phyloP scores from a whole-genome alignment of 2,113 vertebrate genomes.

The Mesitornis unicolor region DNA sequence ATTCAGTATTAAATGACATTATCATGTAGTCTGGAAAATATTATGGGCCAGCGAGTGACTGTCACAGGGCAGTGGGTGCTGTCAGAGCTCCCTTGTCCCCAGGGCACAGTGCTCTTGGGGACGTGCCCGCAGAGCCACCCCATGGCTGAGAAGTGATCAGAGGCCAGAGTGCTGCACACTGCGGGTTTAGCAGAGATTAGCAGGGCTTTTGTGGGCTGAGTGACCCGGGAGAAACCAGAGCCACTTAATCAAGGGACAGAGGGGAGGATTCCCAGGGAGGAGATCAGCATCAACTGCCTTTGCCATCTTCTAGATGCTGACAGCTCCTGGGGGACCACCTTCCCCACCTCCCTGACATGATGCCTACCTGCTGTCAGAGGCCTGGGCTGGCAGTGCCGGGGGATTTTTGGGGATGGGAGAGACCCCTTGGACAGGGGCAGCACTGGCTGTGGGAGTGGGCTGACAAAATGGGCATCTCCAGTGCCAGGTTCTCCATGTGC shows the following conservation, averaged over 20 bases:
- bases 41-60: background rate
- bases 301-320: background rate
- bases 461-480: accelerated
- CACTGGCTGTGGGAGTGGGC: background rate
- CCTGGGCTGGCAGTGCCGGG: background rate
- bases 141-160: background rate
- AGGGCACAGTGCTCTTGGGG: background rate
- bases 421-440: background rate
- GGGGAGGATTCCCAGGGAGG: background rate
- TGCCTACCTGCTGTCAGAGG: background rate
- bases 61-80: background rate
- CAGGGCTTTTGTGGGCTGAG: background rate
- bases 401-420: background rate
- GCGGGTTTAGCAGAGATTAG: background rate
- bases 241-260: background rate
- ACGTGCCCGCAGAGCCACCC: background rate
- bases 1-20: background rate
- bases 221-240: background rate
- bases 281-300: background rate
- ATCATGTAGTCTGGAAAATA: background rate
- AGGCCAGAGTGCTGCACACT: background rate
- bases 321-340: background rate
- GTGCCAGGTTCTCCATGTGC: background rate
- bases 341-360: background rate
- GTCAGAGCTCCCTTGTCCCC: background rate